Evolutionary conservation across 2,888 invertebrate genomes (phyloP), one percentile per base, ranked within the genome.

Genomic region (Rhamnusium bicolor): DNA sequence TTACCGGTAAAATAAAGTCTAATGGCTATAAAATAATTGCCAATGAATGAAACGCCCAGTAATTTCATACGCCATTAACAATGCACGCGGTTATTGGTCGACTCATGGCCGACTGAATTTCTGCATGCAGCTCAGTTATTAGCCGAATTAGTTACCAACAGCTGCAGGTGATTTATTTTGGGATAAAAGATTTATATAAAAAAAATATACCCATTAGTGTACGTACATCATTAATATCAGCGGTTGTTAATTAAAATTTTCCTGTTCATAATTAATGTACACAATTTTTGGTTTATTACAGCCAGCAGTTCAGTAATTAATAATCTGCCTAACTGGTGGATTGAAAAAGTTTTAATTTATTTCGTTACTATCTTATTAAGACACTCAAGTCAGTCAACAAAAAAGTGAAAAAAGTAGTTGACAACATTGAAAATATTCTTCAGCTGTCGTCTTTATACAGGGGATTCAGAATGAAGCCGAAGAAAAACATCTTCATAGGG

Each of bases 101-200:
- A 51, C 51, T 24, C 63, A 10, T 12, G 40, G 24, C 10, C 32
- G 65, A 19, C 65, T 19, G 8, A 65, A 65, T 53, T 27, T 53
- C 65, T 65, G 21, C 56, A 65, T 53, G 69, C 65, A 58, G 65
- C 46, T 24, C 40, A 40, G 63, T 71, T 75, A 75, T 78, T 76
- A 73, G 69, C 73, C 62, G 69, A 79, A 79, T 77, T 76, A 76
- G 76, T 79, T 71, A 54, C 73, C 74, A 74, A 77, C 81, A 80
- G 79, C 78, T 81, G 81, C 71, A 61, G 73, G 75, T 79, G 81
- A 81, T 80, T 79, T 77, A 73, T 74, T 67, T 69, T 56, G 67
- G 54, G 21, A 67, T 73, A 61, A 75, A 75, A 73, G 77, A 79
- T 79, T 77, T 76, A 78, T 77, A 63, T 66, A 51, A 73, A 77